phyloP scores from a whole-genome alignment of 2,888 invertebrate species.

The Acanthopleura granulata region DNA sequence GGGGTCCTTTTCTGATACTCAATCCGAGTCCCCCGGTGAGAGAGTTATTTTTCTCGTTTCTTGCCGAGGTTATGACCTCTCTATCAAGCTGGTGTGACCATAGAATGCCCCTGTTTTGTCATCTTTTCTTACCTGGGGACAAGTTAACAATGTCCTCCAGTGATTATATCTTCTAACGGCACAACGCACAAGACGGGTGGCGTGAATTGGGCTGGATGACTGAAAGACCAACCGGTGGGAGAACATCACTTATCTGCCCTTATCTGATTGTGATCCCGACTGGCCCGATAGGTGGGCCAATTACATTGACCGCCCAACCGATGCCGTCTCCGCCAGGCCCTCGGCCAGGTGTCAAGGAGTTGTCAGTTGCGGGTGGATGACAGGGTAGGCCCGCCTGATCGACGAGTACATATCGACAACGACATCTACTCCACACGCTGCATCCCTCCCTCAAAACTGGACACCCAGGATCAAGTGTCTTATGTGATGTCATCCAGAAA shows the following conservation, averaged over 20 bases:
- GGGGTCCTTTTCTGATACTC: too few relatives aligned
- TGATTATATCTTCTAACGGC: background rate
- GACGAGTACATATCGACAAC: too few relatives aligned
- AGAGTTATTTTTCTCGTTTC: too few relatives aligned
- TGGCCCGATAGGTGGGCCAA: slow-evolving; percentile 12
- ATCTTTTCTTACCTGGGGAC: background rate
- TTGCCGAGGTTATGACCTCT: background rate
- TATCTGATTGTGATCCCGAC: slow-evolving; percentile 2
- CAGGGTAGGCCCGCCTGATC: too few relatives aligned
- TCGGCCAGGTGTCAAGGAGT: slow-evolving; percentile 9
- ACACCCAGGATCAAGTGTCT: too few relatives aligned
- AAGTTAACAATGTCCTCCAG: background rate
- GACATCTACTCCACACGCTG: too few relatives aligned
- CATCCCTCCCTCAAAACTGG: too few relatives aligned
- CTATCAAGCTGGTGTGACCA: background rate
- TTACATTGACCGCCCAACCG: slow-evolving; percentile 5
- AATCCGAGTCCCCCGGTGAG: too few relatives aligned
- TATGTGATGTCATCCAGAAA: too few relatives aligned
- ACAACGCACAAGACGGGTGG: background rate
- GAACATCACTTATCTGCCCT: background rate
- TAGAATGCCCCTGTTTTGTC: background rate
- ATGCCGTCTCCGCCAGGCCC: background rate
- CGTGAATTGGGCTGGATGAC: background rate
- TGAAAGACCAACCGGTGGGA: slow-evolving; percentile 8
- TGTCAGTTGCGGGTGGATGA: too few relatives aligned